A percentile compares a stretch with the other conserved stretches of the same genome.
Conservation (phyloP, 1,140 invertebrate species). For the Heliconius melpomene region DNA sequence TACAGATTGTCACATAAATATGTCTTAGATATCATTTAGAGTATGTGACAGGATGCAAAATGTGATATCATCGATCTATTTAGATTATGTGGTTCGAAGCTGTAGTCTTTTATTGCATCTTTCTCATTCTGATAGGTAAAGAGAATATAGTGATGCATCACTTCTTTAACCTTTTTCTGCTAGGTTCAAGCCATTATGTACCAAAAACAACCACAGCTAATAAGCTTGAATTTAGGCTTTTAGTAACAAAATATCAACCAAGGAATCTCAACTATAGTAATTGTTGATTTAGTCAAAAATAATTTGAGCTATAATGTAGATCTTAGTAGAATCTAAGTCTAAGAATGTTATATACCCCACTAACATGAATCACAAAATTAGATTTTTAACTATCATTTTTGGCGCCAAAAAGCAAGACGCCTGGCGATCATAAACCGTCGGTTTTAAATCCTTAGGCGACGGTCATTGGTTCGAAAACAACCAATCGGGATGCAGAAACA, state of each 20-base stretch:
- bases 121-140: neutral
- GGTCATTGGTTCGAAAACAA: conserved; percentile 62
- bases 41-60: conserved; percentile 2
- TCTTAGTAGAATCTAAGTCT: too few species aligned
- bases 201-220: too few species aligned
- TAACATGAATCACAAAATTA: conserved; percentile 30
- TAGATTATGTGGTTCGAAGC: neutral
- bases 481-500: conserved; percentile 63
- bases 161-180: neutral
- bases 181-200: too few species aligned
- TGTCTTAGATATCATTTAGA: conserved; percentile 22
- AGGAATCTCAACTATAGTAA: too few species aligned
- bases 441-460: conserved; percentile 69
- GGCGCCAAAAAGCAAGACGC: conserved; percentile 75
- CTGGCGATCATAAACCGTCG: conserved; percentile 74
- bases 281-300: too few species aligned
- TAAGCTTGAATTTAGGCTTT: too few species aligned
- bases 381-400: conserved; percentile 52
- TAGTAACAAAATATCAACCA: too few species aligned
- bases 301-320: too few species aligned
- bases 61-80: conserved; percentile 21
- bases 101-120: neutral
- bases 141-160: neutral
- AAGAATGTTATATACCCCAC: too few species aligned
- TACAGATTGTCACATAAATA: conserved; percentile 52